Base-by-base conservation (phyloP, 2,888 invertebrate genomes). In the Stramonita haemastoma region DNA sequence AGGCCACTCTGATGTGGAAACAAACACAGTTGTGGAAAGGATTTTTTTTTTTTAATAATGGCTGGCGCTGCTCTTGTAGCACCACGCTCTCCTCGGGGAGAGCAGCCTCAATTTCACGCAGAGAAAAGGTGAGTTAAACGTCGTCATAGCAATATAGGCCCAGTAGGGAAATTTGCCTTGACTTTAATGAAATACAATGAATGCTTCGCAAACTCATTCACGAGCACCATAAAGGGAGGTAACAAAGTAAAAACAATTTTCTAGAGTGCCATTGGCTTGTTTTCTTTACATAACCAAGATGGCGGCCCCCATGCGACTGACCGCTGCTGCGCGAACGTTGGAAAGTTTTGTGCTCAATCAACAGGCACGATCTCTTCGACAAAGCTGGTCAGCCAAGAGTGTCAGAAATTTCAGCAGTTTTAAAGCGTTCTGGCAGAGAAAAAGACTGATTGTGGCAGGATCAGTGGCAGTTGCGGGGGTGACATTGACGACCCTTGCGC, bases 231-330 rank as follows among this genome's bases (percentile, higher is more conserved):
- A 22, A 46, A 46, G 46, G 46, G 46, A 46, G 46, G 46, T 46
- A 46, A 46, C 46, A 46, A 46, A 46, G 46, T 46, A 46, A 8
- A 8, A 2, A 66, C 36, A 11, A 36, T 84, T 36, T 84, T 84
- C 34, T 19, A 5, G 70, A 81, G 88, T 66, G 66, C 60, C 13
- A 22, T 83, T 57, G 56, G 79, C 29, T 66, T 29, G 34, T 34
- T 17, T 66, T 15, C 32, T 85, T 87, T 87, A 83, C 29, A 73
- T 83, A 90, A 87, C 66, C 4, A 93, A 91, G 56, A 93, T 93
- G 93, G 92, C 93, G 89, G 92, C 92, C 90, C 92, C 93, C 92
- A 91, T 87, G 46, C 89, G 89, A 57, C 46, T 89, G 56, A 26
- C 70, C 90, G 87, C 87, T 19, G 89, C 87, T 32, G n/a, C 89